Conservation (phyloP, 2,113 vertebrate species). For the Gnathonemus longibarbis region DNA sequence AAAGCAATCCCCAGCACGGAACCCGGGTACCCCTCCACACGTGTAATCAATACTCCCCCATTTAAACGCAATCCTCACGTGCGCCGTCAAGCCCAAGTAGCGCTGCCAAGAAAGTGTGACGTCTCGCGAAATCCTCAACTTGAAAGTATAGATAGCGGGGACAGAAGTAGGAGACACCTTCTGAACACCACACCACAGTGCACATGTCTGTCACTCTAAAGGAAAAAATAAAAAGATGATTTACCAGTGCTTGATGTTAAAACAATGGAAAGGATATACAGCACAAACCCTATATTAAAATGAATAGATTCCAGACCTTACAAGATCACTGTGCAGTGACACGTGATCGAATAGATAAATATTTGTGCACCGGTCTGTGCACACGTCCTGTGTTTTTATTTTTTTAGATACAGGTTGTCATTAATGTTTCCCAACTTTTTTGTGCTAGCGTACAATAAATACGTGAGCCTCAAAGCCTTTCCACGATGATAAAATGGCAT, state of each 20-base stretch:
- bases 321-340: neutral
- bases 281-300: neutral
- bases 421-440: neutral
- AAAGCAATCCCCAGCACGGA: constrained; percentile 29
- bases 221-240: neutral
- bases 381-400: neutral
- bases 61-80: constrained; percentile 56
- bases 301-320: neutral
- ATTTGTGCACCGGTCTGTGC: neutral
- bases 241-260: constrained; percentile 3
- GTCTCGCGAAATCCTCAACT: constrained; percentile 32
- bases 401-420: neutral
- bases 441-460: neutral
- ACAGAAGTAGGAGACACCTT: neutral
- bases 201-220: neutral
- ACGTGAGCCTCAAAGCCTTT: neutral
- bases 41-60: constrained; percentile 59
- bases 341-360: neutral
- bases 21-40: constrained; percentile 47
- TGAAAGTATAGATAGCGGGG: constrained; percentile 31
- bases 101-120: constrained; percentile 47
- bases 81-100: constrained; percentile 54
- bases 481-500: constrained; percentile 40
- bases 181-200: neutral
- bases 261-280: neutral